phyloP scores from a whole-genome alignment of 1,140 invertebrate species.

The Hirudo medicinalis region DNA sequence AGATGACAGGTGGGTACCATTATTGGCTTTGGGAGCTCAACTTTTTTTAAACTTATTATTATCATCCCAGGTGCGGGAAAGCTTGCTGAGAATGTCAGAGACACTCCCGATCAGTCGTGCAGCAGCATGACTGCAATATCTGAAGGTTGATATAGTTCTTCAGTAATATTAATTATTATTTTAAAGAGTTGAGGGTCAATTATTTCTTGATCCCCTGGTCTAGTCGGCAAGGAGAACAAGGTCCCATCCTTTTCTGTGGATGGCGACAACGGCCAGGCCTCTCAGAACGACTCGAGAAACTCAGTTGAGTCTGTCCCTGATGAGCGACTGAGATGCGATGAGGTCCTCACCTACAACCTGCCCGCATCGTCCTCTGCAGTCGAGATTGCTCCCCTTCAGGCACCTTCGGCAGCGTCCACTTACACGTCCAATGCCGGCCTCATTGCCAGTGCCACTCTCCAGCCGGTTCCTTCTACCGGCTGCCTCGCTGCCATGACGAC shows the following conservation, averaged over 20 bases:
- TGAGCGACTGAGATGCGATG: neutral
- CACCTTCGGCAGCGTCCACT: neutral
- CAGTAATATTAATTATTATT: neutral
- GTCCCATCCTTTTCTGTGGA: neutral
- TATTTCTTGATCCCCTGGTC: neutral
- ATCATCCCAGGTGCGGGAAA: neutral
- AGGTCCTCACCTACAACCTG: neutral
- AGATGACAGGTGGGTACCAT: neutral
- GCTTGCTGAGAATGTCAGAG: neutral
- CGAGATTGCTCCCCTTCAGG: neutral
- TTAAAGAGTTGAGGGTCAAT: neutral
- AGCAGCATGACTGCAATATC: neutral
- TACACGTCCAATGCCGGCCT: neutral
- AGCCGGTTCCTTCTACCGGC: constrained; percentile 10
- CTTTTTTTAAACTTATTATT: neutral
- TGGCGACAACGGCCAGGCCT: neutral
- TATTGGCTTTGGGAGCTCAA: neutral
- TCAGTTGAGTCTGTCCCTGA: neutral
- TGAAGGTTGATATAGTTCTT: neutral
- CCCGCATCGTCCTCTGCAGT: neutral
- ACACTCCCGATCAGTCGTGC: neutral
- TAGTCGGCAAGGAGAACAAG: constrained; percentile 15
- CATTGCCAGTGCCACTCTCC: constrained; percentile 12
- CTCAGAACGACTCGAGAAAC: neutral
- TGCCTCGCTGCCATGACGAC: neutral